Evolutionary conservation across 2,888 invertebrate genomes (phyloP).

Genomic region (Aporophyla nigra): DNA sequence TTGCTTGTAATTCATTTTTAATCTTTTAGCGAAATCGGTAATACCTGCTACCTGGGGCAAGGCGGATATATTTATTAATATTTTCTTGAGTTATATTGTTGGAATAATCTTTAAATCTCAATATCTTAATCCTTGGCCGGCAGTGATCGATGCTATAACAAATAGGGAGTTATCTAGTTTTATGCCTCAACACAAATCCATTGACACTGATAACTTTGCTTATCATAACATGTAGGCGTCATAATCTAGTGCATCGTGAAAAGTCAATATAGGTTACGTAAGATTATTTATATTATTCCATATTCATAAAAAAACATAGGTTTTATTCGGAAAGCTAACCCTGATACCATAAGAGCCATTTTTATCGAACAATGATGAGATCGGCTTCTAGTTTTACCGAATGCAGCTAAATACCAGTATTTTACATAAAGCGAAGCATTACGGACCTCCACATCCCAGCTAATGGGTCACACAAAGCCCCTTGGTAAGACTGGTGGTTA

Average conservation of each 20-base stretch:
- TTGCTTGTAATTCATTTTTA: constrained; percentile 65
- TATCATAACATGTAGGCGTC: constrained; percentile 71
- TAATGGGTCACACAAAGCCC: too few species aligned
- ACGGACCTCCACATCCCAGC: too few species aligned
- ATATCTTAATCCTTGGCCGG: constrained; percentile 80
- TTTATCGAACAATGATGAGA: too few species aligned
- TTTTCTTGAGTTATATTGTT: constrained; percentile 61
- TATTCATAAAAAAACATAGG: constrained; percentile 2
- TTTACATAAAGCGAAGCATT: too few species aligned
- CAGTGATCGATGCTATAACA: constrained; percentile 80
- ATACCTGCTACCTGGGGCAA: constrained; percentile 46
- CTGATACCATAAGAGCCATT: neutral
- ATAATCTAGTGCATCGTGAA: constrained; percentile 63
- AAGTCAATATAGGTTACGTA: constrained; percentile 60
- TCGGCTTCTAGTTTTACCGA: too few species aligned
- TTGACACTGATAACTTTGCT: constrained; percentile 71
- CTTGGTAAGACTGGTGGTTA: too few species aligned
- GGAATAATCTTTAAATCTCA: constrained; percentile 77
- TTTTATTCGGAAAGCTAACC: neutral
- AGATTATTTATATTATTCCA: constrained; percentile 25
- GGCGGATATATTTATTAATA: constrained; percentile 52
- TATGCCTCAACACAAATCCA: constrained; percentile 71
- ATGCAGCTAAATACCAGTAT: too few species aligned
- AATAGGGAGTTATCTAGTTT: constrained; percentile 66
- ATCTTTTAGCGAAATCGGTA: constrained; percentile 44